Evolutionary conservation across 2,888 invertebrate genomes (phyloP).

Genomic region (Sesia apiformis): DNA sequence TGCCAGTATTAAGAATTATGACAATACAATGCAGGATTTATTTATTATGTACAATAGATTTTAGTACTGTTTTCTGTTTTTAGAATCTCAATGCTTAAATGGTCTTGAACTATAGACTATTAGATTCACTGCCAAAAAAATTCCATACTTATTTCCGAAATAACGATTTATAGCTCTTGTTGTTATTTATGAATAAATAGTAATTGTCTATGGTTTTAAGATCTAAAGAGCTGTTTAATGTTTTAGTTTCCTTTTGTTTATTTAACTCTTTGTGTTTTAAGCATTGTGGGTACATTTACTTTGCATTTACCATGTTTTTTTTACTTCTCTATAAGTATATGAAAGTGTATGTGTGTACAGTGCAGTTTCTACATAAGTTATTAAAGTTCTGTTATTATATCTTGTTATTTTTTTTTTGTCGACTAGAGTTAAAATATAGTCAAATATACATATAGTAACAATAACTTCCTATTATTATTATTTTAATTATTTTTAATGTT

Average conservation of each 20-base stretch:
- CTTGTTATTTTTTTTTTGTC: constrained; percentile 22
- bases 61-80: constrained; percentile 22
- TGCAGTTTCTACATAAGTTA: constrained; percentile 38
- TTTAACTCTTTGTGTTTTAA: background rate
- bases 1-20: constrained; percentile 1
- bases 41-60: constrained; percentile 17
- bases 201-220: too few species aligned
- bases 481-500: too few species aligned
- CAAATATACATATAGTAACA: background rate
- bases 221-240: too few species aligned
- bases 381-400: constrained; percentile 49
- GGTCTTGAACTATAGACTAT: background rate
- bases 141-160: background rate
- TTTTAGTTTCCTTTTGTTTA: background rate
- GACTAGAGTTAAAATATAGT: background rate
- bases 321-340: background rate
- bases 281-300: constrained; percentile 23
- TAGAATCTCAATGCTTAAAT: constrained; percentile 2
- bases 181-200: too few species aligned
- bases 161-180: too few species aligned
- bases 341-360: constrained; percentile 5
- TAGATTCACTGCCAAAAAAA: background rate
- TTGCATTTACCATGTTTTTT: constrained; percentile 1
- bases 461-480: too few species aligned
- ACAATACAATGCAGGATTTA: constrained; percentile 43